Conservation (phyloP, 1,140 invertebrate genomes). For the Caerostris darwini region DNA sequence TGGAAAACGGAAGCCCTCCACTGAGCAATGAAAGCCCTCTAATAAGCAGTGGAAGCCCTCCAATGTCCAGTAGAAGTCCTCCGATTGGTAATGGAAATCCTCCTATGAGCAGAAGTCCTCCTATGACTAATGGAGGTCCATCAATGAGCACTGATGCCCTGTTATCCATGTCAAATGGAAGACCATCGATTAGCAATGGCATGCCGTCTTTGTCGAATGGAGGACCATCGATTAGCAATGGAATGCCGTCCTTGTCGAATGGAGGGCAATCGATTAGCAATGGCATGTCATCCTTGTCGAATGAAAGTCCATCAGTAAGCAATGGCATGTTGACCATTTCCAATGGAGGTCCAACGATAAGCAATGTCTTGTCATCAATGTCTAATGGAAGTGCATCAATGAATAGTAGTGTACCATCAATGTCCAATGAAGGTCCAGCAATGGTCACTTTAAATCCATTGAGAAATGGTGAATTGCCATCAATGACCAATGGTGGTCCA, state of each 20-base stretch:
- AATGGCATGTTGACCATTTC: background rate
- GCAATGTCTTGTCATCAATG: background rate
- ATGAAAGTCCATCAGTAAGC: background rate
- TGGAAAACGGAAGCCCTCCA: no score
- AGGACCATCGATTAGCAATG: background rate
- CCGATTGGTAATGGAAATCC: background rate
- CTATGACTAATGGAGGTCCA: background rate
- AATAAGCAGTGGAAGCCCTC: background rate
- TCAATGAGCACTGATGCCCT: background rate
- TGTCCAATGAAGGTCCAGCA: no score
- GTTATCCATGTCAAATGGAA: background rate
- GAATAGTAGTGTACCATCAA: background rate
- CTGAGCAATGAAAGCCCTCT: background rate
- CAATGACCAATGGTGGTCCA: no score
- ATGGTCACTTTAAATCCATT: no score
- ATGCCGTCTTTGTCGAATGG: background rate
- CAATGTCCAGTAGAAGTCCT: background rate
- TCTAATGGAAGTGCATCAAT: background rate
- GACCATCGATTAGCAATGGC: background rate
- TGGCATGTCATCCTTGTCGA: background rate
- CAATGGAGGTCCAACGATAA: background rate
- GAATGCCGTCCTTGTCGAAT: background rate
- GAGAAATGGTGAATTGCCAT: no score
- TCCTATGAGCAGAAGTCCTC: background rate
- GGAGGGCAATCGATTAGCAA: background rate